Evolutionary conservation across 2,888 invertebrate species (phyloP).

Genomic region (Omphaloscelis lunosa): DNA sequence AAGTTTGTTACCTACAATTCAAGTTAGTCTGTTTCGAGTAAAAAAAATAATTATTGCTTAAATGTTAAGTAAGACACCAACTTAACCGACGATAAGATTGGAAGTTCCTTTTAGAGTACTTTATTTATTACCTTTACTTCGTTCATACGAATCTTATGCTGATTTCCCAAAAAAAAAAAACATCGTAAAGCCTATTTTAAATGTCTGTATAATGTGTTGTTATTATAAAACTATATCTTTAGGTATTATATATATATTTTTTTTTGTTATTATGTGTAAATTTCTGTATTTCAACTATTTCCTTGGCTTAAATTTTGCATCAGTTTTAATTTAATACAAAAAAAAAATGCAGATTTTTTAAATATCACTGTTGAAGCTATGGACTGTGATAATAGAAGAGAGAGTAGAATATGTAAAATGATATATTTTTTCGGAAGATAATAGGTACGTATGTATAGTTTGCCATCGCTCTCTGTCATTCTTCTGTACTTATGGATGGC

Average conservation of each 20-base stretch:
- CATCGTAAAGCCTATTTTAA: background rate
- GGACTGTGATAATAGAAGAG: conserved; percentile 88
- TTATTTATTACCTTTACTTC: background rate
- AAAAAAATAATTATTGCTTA: background rate
- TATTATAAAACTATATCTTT: conserved; percentile 4
- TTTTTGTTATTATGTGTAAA: background rate
- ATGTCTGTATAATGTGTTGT: conserved; percentile 11
- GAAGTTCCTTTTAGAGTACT: background rate
- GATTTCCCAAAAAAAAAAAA: background rate
- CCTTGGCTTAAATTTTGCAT: background rate
- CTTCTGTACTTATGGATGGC: conserved; percentile 71
- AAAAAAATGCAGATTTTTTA: conserved; percentile 36
- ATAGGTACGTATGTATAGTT: conserved; percentile 73
- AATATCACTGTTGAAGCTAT: conserved; percentile 81
- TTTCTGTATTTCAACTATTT: background rate
- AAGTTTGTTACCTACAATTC: background rate
- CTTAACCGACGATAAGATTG: background rate
- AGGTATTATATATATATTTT: conserved; percentile 1
- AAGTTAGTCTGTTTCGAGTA: background rate
- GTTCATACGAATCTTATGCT: background rate
- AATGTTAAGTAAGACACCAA: background rate
- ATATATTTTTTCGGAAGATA: conserved; percentile 74
- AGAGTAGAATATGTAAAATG: conserved; percentile 76
- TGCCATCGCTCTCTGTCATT: conserved; percentile 74
- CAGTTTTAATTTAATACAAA: conserved; percentile 1